Evolutionary conservation across 2,888 invertebrate genomes (phyloP).

Genomic region (Thalpophila matura): DNA sequence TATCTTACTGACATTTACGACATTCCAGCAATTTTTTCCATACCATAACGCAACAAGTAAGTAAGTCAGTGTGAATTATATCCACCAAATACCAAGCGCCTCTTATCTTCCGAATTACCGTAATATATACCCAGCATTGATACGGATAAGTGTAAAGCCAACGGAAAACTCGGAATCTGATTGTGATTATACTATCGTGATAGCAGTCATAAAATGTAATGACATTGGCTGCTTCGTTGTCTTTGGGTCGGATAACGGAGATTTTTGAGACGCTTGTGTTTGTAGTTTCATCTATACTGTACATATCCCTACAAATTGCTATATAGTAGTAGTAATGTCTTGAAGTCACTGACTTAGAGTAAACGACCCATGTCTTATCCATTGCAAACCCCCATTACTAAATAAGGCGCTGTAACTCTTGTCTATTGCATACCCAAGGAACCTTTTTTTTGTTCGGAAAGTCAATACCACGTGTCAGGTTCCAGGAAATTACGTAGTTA

Average conservation of each 20-base stretch:
- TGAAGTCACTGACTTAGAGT: too few species aligned
- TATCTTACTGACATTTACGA: not conserved
- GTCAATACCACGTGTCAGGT: too few species aligned
- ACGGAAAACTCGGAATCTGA: conserved; percentile 16
- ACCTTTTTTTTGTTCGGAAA: too few species aligned
- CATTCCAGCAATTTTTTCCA: not conserved
- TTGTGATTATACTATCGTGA: conserved; percentile 16
- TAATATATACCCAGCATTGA: not conserved
- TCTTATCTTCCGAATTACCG: not conserved
- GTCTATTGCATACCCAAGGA: too few species aligned
- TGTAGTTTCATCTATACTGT: not conserved
- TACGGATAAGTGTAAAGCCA: not conserved
- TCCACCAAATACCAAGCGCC: not conserved
- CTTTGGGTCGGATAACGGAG: conserved; percentile 7
- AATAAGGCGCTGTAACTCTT: too few species aligned
- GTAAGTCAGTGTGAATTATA: not conserved
- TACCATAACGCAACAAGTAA: not conserved
- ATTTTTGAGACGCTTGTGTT: not conserved
- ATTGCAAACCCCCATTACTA: too few species aligned
- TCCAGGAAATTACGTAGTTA: too few species aligned
- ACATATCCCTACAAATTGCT: not conserved
- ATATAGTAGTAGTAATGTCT: too few species aligned
- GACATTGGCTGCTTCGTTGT: not conserved
- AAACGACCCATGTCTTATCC: not conserved
- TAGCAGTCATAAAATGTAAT: conserved; percentile 24